phyloP scores from a whole-genome alignment of 2,113 vertebrate species.

The Oenanthe melanoleuca region DNA sequence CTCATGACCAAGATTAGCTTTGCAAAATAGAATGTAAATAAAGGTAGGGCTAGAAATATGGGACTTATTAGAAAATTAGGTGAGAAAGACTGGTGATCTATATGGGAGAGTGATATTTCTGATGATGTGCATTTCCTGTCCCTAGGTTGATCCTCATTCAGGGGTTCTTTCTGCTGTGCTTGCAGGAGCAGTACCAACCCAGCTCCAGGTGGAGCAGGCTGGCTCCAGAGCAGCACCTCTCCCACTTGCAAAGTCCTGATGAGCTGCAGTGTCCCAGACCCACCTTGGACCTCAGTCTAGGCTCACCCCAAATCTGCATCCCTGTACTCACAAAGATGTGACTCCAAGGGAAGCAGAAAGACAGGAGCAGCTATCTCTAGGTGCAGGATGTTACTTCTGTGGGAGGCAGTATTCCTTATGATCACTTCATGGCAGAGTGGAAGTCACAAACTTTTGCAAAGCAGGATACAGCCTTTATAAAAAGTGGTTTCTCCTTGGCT shows the following conservation, averaged over 20 bases:
- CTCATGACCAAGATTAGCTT: neutral
- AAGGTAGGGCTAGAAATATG: neutral
- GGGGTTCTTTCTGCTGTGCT: neutral
- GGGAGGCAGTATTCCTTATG: neutral
- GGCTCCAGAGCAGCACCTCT: neutral
- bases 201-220: neutral
- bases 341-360: neutral
- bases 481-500: neutral
- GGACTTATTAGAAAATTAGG: neutral
- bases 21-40: neutral
- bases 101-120: neutral
- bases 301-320: neutral
- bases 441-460: neutral
- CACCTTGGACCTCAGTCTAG: neutral
- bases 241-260: neutral
- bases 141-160: neutral
- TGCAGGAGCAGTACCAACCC: neutral
- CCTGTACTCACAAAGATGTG: neutral
- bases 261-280: neutral
- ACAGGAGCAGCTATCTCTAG: neutral
- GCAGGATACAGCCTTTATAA: neutral
- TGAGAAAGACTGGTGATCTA: neutral
- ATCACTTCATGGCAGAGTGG: neutral
- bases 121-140: neutral
- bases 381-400: neutral